Conservation (phyloP, 92 coral and sea anemone species). For the Epizoanthus rinbou region DNA sequence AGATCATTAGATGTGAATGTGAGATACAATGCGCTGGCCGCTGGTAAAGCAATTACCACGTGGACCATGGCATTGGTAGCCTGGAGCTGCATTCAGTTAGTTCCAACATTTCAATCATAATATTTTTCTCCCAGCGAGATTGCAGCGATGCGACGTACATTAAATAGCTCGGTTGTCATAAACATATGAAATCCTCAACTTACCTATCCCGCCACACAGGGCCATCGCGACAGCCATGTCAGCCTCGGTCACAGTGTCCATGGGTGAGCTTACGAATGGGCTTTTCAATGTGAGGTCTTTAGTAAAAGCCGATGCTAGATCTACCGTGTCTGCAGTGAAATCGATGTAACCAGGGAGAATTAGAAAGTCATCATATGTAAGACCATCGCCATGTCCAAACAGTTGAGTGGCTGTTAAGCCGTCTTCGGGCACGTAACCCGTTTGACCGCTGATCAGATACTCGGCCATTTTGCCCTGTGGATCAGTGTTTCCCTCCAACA, state of each 20-base stretch:
- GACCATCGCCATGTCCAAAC: conserved; percentile 76
- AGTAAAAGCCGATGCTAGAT: conserved; percentile 92
- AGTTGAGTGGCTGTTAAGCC: conserved; percentile 78
- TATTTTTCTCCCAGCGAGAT: not conserved
- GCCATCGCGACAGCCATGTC: conserved; percentile 86
- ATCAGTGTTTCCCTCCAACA: conserved; percentile 1
- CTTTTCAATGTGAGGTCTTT: conserved; percentile 79
- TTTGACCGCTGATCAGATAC: conserved; percentile 81
- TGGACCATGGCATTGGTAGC: too few relatives aligned
- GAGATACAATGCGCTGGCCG: too few relatives aligned
- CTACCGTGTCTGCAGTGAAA: conserved; percentile 90
- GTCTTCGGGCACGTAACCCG: conserved; percentile 86
- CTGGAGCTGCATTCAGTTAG: too few relatives aligned
- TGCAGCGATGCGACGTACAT: not conserved
- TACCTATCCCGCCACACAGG: conserved; percentile 90
- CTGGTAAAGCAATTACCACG: too few relatives aligned
- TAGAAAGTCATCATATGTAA: conserved; percentile 93
- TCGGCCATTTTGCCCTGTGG: conserved; percentile 53
- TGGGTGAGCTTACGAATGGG: conserved; percentile 96
- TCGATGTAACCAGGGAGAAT: conserved; percentile 93
- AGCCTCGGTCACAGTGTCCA: conserved; percentile 98
- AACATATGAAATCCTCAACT: not conserved
- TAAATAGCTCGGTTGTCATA: not conserved
- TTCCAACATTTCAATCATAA: too few relatives aligned
- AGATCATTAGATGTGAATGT: too few relatives aligned